Evolutionary conservation across 2,797 vertebrate species (phyloP), one percentile per base, ranked within the genome.

Genomic region (Hapalemur alaotrensis): DNA sequence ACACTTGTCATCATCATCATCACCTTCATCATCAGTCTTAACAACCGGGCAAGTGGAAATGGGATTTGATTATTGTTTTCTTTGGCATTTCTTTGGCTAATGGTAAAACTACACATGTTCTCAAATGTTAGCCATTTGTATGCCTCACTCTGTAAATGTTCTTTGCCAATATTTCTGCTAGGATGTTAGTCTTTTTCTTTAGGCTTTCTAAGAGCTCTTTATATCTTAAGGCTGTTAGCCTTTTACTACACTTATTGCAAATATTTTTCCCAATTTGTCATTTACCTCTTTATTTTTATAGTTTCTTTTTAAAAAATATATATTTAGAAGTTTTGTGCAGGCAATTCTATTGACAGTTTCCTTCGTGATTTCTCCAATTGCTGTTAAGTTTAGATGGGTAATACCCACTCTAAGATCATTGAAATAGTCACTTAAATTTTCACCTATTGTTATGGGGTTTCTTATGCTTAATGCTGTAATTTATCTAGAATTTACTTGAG

Each of bases 401-500:
- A 80, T 52, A 25, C n/a, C 57, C 65, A 90, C 46, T 70, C 57
- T 88, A 78, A 46, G 23, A 41, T 70, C 32, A 85, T n/a, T 67
- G 75, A 90, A 87, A 76, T 94, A 70, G 23, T 63, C 38, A 38
- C 28, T 43, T 46, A 7, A 14, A 11, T 52, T 95, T 89, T 73
- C 70, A 35, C 65, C 50, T 70, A 11, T 50, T 48, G 20, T 38
- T 70, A 9, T 7, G 18, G 17, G 10, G 15, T 81, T 80, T 83
- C 32, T 84, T 50, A 43, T 52, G 8, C 43, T 79, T 83, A 73
- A 32, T 48, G 75, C 30, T 52, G 38, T 59, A 70, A 89, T 80
- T 87, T 80, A 63, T 80, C 72, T 84, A 35, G 70, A 92, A 93
- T 92, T 89, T 91, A 69, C 78, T 52, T 69, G n/a, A 63, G 43